Evolutionary conservation across 2,888 invertebrate genomes (phyloP), one percentile per base, ranked within the genome.

Genomic region (Drosophila mettleri): DNA sequence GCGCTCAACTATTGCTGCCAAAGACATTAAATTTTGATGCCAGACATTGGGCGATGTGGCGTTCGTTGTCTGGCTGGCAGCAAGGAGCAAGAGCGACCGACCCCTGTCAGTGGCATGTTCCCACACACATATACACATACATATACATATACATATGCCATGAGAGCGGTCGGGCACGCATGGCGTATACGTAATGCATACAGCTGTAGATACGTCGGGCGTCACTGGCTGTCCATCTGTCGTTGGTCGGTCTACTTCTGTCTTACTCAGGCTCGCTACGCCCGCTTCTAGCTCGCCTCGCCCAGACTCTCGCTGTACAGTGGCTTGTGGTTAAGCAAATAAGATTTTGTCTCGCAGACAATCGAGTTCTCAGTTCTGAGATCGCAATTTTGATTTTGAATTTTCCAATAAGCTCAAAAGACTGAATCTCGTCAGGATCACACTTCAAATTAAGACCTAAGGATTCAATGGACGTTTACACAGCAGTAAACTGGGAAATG

Each of bases 11-110:
- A 83, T 81, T 80, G 69, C 80, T 78, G 84, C 64, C 78, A 78
- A 78, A 59, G 72, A 80, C 78, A 83, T 81, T 80, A 84, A 80
- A 80, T 78, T 81, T 84, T 75, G 78, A 80, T 81, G 75, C 57
- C 78, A 77, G 82, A 60, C 76, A 65, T 39, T 48, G 38, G 39
- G 12, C 27, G 59, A 34, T 36, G 43, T 43, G 39, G 22, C 34
- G 24, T 39, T 38, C 34, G 24, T 39, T 38, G 41, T 70, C 46
- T 49, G 57, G 63, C 41, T 63, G 73, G 48, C 57, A 65, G 64
- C 71, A 71, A 52, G 53, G 51, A 34, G 54, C 49, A 34, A 39
- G 49, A 53, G 53, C 51, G 70, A 53, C 48, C 51, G 70, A 70
- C 70, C 71, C 31, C 72, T 72, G 67, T 73, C 67, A 73, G 62